These are phyloP conservation scores for Diaperis boleti DNA, from an alignment of 2,888 invertebrate genomes.

Conservation along the genomic window DNA sequence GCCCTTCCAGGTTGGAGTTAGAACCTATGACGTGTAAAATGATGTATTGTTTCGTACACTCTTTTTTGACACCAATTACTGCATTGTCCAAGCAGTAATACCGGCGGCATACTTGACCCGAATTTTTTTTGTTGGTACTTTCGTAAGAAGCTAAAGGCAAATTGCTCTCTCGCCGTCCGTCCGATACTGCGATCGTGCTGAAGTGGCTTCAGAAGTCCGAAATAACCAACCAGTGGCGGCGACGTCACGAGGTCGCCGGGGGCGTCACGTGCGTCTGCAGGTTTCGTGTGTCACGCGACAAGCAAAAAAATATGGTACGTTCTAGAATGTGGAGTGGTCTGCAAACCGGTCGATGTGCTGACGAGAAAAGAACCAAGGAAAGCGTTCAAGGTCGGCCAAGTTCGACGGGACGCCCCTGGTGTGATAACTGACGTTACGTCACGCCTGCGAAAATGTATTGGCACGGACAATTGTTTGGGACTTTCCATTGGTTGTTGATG, in stretches of 20 bases:
- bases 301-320: neutral
- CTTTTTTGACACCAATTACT: too few relatives aligned
- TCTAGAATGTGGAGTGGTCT: neutral
- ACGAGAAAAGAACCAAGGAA: neutral
- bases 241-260: neutral
- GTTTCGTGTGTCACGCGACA: neutral
- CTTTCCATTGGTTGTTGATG: neutral
- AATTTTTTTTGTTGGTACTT: too few relatives aligned
- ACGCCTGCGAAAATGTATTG: neutral
- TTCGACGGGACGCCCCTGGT: conserved; percentile 11
- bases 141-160: too few relatives aligned
- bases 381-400: conserved; percentile 15
- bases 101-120: too few relatives aligned
- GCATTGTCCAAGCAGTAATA: too few relatives aligned
- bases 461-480: neutral
- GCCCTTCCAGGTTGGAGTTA: too few relatives aligned
- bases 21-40: too few relatives aligned
- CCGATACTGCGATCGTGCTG: neutral
- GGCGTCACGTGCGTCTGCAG: neutral
- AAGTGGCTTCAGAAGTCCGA: too few relatives aligned
- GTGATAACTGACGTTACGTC: neutral
- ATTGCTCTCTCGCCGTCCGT: neutral
- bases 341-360: neutral
- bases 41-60: too few relatives aligned
- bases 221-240: neutral